A percentile compares a stretch with the other conserved stretches of the same genome.
phyloP scores from a whole-genome alignment of 1,140 invertebrate species.

The Drosophila subpulchrella region DNA sequence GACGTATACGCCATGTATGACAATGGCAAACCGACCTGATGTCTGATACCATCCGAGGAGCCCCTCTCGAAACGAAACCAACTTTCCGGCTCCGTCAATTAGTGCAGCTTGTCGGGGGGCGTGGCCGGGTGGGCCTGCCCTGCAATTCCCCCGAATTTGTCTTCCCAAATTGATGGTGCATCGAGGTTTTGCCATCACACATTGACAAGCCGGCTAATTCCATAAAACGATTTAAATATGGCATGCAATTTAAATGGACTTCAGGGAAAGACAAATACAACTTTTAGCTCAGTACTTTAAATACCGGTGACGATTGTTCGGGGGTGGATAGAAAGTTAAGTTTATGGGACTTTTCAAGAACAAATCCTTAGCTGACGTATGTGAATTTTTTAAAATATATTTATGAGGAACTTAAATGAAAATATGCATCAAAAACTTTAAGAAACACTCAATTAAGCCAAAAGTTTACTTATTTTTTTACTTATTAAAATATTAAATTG shows the following conservation, averaged over 20 bases:
- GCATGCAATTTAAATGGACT: too few species aligned
- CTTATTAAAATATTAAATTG: too few species aligned
- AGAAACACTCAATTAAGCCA: too few species aligned
- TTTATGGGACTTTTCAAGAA: too few species aligned
- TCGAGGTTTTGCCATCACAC: not conserved
- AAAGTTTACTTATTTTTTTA: too few species aligned
- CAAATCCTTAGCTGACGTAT: too few species aligned
- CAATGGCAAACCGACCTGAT: constrained; percentile 33
- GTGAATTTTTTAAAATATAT: too few species aligned
- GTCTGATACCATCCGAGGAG: constrained; percentile 1
- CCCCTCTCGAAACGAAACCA: not conserved
- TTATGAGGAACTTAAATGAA: too few species aligned
- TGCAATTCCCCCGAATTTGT: not conserved
- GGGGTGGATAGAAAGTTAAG: too few species aligned
- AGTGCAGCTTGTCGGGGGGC: constrained; percentile 37
- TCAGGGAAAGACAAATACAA: not conserved
- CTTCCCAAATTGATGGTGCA: constrained; percentile 5
- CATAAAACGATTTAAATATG: not conserved
- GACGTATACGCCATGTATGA: constrained; percentile 67
- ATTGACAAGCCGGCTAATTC: not conserved
- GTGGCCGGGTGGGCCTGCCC: not conserved
- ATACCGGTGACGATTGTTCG: too few species aligned
- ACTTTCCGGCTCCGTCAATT: constrained; percentile 33
- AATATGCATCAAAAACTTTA: too few species aligned
- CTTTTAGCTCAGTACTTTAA: too few species aligned